Evolutionary conservation across 1,140 invertebrate genomes (phyloP).

Genomic region (Drosophila watanabei): DNA sequence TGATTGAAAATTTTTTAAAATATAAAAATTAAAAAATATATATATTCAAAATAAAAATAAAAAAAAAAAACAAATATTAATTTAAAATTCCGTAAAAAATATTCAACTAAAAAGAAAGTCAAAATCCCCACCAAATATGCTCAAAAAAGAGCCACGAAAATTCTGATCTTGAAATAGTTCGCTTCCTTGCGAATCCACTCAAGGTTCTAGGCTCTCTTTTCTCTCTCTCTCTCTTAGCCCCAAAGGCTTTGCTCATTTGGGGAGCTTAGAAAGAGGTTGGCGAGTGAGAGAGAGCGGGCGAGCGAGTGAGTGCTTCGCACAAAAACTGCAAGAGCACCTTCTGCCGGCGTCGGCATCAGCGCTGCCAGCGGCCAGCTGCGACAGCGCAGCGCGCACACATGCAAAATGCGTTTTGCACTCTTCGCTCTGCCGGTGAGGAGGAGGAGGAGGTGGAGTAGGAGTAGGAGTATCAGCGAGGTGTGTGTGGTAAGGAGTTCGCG

Average conservation of each 20-base stretch:
- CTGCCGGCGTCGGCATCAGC: conserved; percentile 1
- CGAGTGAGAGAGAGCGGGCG: not conserved
- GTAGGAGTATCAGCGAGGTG: conserved; percentile 3
- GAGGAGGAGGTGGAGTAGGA: not conserved
- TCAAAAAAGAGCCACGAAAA: not conserved
- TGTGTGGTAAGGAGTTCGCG: conserved; percentile 12
- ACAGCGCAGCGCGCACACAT: conserved; percentile 31
- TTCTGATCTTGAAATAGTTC: conserved; percentile 10
- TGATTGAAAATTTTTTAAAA: too few relatives aligned
- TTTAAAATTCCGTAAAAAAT: not conserved
- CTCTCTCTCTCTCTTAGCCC: not conserved
- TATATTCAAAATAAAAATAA: not conserved
- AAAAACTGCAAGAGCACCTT: conserved; percentile 29
- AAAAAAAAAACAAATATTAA: not conserved
- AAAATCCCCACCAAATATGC: not conserved
- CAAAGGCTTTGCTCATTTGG: conserved; percentile 5
- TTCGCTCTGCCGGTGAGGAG: conserved; percentile 16
- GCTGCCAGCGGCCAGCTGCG: not conserved
- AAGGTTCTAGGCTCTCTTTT: conserved; percentile 11
- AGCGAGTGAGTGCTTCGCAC: conserved; percentile 7
- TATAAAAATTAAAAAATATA: not conserved
- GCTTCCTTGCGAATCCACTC: conserved; percentile 7
- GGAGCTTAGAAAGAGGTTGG: not conserved
- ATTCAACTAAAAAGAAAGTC: too few relatives aligned
- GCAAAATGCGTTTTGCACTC: conserved; percentile 48